Evolutionary conservation across 1,140 invertebrate genomes (phyloP), one percentile per base, ranked within the genome.

Genomic region (Trichogramma pretiosum): DNA sequence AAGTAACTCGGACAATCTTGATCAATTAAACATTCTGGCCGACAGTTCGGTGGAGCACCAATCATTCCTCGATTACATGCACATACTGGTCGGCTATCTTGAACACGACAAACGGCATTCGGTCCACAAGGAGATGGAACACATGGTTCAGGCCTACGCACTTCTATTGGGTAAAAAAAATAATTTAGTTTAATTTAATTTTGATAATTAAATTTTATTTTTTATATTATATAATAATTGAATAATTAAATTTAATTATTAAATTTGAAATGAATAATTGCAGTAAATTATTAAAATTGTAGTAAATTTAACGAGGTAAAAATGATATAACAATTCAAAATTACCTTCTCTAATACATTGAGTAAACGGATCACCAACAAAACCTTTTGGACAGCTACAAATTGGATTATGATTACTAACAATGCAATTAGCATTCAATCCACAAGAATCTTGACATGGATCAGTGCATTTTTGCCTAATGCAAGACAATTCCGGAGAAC

Each of bases 391-490:
- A 63, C 89, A 93, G 43, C 81, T 84, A 54, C 89, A 92, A 38
- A 89, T 85, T 0, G 87, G 86, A 63, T 88, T 87, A 60, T 92
- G 89, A 57, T 87, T 85, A 41, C 82, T 76, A 1, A 89, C 85
- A 57, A 83, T 79, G 51, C 88, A 92, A 26, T 80, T 70, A 23
- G 88, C 84, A 56, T 86, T 81, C 11, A 82, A 69, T 4, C 87
- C 88, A 62, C 88, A 93, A 8, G 81, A 82, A 37, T 82, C 82
- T 13, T 77, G 71, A 56, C 89, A 93, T 5, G 89, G 89, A 71
- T 91, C 86, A 40, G 73, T 73, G 61, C 87, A 91, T 62, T 87
- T 89, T 54, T 83, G 80, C 51, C 82, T 77, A 42, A 90, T 85
- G 55, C 87, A 91, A 33, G 86, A 82, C 61, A 82, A 72, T 46